Conservation (phyloP, 1,140 invertebrate species). For the Heliothis virescens region DNA sequence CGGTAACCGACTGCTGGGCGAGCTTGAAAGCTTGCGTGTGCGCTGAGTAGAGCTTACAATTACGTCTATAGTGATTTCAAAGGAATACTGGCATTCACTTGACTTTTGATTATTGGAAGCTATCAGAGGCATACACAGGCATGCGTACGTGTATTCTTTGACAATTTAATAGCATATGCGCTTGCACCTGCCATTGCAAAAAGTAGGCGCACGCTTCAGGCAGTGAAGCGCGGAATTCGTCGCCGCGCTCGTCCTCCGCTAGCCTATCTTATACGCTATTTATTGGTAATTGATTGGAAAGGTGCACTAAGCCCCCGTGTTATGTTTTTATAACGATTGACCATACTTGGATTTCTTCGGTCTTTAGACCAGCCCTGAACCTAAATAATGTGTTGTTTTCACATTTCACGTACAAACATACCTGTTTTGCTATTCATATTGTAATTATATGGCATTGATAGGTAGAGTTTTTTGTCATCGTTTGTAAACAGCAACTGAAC, state of each 20-base stretch:
- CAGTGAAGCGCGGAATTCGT: constrained; percentile 82
- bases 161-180: constrained; percentile 85
- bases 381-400: constrained; percentile 46
- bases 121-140: constrained; percentile 68
- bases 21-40: constrained; percentile 30
- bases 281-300: constrained; percentile 83
- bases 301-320: constrained; percentile 70
- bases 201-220: constrained; percentile 83
- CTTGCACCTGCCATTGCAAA: constrained; percentile 82
- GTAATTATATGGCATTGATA: constrained; percentile 19
- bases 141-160: constrained; percentile 76
- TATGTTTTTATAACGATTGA: constrained; percentile 58
- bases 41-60: constrained; percentile 49
- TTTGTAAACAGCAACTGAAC: constrained; percentile 1
- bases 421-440: constrained; percentile 14
- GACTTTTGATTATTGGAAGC: constrained; percentile 75
- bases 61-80: constrained; percentile 42
- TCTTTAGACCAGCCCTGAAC: constrained; percentile 34
- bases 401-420: constrained; percentile 41
- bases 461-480: neutral
- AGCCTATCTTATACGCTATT: constrained; percentile 83
- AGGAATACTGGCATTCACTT: constrained; percentile 56
- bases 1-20: constrained; percentile 52
- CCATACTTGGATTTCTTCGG: constrained; percentile 58
- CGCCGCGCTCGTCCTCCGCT: constrained; percentile 70